Percentiles rank a stretch among this genome's conserved stretches.
Evolutionary conservation across 2,797 vertebrate species (phyloP).

Genomic region (Cossypha heuglini): DNA sequence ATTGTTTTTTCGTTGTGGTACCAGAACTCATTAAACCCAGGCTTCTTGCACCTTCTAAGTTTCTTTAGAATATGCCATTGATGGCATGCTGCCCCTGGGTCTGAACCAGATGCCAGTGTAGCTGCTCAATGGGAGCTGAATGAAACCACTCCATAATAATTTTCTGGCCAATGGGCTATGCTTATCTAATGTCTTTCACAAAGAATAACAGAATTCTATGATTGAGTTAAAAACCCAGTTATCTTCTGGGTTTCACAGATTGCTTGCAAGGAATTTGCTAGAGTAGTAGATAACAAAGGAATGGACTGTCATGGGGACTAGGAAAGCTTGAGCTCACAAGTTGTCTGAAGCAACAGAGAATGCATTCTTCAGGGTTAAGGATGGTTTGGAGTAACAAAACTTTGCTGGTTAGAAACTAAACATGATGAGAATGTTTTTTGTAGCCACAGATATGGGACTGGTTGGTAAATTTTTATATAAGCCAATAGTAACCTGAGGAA

Average conservation of each 20-base stretch:
- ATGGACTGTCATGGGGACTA: rapidly evolving
- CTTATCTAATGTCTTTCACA: not conserved
- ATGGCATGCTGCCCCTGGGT: rapidly evolving
- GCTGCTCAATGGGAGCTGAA: rapidly evolving
- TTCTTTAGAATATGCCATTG: rapidly evolving
- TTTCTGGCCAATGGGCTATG: not conserved
- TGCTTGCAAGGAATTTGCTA: not conserved
- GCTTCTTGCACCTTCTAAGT: not conserved
- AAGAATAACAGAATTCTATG: not conserved
- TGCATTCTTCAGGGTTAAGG: not conserved
- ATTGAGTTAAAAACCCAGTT: not conserved
- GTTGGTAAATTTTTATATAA: not conserved
- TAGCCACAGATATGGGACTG: not conserved
- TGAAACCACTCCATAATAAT: not conserved
- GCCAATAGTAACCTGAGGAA: not conserved
- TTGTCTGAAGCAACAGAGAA: not conserved
- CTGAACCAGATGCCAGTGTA: not conserved
- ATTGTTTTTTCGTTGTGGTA: not conserved
- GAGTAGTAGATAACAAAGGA: not conserved
- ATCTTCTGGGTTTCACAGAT: not conserved
- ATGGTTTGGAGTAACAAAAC: not conserved
- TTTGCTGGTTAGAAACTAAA: not conserved
- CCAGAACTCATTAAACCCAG: not conserved
- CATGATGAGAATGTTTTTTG: not conserved
- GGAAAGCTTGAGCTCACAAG: not conserved